These are phyloP conservation scores for Anguilla obscura DNA, from an alignment of 2,797 vertebrate genomes.

Conservation along the genomic window DNA sequence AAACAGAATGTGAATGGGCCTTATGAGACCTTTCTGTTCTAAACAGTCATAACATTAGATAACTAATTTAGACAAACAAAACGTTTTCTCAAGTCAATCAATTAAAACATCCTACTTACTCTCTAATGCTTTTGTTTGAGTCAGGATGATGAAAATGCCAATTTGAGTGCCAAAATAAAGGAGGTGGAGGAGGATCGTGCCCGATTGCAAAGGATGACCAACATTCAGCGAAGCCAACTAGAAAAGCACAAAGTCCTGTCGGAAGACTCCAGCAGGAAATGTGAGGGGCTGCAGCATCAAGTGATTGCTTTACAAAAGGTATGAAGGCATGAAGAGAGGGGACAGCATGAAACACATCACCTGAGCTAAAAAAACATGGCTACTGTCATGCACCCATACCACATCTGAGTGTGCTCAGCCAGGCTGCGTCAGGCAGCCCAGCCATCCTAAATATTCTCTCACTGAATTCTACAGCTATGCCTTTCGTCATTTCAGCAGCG, in stretches of 20 bases:
- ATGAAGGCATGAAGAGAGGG: slow-evolving; percentile 31
- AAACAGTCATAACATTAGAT: neutral
- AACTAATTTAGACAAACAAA: neutral
- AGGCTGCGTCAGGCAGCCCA: neutral
- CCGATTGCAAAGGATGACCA: slow-evolving; percentile 75
- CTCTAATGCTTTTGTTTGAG: neutral
- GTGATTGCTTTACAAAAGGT: slow-evolving; percentile 81
- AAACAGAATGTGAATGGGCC: no score
- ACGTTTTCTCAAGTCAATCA: neutral
- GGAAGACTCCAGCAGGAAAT: slow-evolving; percentile 78
- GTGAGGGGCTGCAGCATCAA: slow-evolving; percentile 80
- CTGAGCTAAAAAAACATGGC: neutral
- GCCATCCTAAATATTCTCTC: neutral
- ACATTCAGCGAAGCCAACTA: slow-evolving; percentile 77
- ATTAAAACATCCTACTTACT: neutral
- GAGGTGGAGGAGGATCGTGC: slow-evolving; percentile 77
- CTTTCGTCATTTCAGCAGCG: neutral
- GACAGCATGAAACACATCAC: neutral
- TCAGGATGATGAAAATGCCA: slow-evolving; percentile 85
- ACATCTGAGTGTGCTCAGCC: neutral
- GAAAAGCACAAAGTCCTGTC: slow-evolving; percentile 84
- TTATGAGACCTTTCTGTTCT: neutral
- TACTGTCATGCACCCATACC: no score
- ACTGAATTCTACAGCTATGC: neutral
- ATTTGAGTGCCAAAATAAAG: slow-evolving; percentile 77